Evolutionary conservation across 2,888 invertebrate genomes (phyloP), one percentile per base, ranked within the genome.

Genomic region (Zygogramma bicolorata): DNA sequence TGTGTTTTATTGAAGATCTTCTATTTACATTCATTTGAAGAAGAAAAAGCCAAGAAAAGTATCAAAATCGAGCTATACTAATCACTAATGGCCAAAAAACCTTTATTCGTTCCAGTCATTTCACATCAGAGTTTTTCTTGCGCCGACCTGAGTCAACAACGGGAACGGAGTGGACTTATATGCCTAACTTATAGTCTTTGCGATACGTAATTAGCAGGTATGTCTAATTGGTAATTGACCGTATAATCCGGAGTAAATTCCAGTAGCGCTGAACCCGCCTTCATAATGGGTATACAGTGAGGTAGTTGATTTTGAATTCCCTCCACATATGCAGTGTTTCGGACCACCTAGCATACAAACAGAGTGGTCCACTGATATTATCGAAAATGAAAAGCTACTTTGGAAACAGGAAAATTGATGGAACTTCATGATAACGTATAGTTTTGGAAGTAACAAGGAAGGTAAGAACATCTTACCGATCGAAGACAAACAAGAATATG

Each of bases 161-260:
- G 29, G 63, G 46, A 27, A 46, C 63, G 10, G 20, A 63, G 63
- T 63, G 62, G 62, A 42, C 62, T 25, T 53, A 25, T 40, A 62
- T 62, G 42, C 61, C 38, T 22, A 22, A 61, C n/a, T 20, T 42
- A 25, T n/a, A 62, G 42, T 62, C 62, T 46, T 63, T 63, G 15
- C 46, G 29, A 46, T 29, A 15, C 46, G 80, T 81, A 81, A 81
- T 81, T 81, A 81, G 80, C 82, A 80, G 82, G 80, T 80, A 81
- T 77, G 77, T 79, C 81, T 83, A 83, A 84, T 84, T 83, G 83
- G 82, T 83, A 83, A 83, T 82, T 79, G 81, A 81, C 77, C 80
- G 77, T 81, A 80, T 82, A 83, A 83, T 82, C 79, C 75, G 78
- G 80, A 77, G 78, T 78, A 78, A 76, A 81, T 79, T 81, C 79